These are phyloP conservation scores for Cichladusa arquata DNA, from an alignment of 2,113 vertebrate species.

Conservation along the genomic window DNA sequence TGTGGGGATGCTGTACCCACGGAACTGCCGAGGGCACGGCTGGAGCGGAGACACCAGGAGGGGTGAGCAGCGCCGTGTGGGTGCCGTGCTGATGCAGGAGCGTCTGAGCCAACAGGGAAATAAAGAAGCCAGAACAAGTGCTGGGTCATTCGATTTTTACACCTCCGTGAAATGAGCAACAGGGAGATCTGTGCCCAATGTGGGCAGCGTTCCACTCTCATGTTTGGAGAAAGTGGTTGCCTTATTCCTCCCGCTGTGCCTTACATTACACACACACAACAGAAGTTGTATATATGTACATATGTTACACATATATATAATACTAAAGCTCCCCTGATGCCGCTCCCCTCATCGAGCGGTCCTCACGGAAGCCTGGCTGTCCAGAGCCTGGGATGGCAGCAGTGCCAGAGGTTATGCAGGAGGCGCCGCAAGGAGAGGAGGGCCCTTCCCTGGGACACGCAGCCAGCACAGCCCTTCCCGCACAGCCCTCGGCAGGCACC, in stretches of 20 bases:
- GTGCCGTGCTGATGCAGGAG: background rate
- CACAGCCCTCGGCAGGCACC: background rate
- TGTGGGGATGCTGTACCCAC: accelerated
- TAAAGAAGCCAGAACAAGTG: background rate
- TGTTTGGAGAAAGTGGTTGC: background rate
- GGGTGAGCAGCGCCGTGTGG: accelerated
- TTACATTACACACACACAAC: background rate
- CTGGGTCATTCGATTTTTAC: background rate
- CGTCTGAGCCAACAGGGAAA: background rate
- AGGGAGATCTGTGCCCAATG: background rate
- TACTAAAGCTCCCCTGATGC: background rate
- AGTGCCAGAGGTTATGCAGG: background rate
- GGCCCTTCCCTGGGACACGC: background rate
- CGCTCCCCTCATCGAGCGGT: accelerated
- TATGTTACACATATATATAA: background rate
- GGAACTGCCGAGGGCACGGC: accelerated
- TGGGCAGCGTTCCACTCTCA: no score
- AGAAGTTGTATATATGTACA: accelerated
- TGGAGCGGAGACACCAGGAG: background rate
- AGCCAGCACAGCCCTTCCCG: accelerated
- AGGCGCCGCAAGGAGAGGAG: background rate
- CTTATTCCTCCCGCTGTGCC: background rate
- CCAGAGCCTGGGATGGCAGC: background rate
- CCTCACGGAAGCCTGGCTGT: background rate
- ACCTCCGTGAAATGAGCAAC: background rate